Percentiles rank a stretch among this genome's conserved stretches.
Conservation (phyloP, 2,113 vertebrate species). For the Ursus arctos region DNA sequence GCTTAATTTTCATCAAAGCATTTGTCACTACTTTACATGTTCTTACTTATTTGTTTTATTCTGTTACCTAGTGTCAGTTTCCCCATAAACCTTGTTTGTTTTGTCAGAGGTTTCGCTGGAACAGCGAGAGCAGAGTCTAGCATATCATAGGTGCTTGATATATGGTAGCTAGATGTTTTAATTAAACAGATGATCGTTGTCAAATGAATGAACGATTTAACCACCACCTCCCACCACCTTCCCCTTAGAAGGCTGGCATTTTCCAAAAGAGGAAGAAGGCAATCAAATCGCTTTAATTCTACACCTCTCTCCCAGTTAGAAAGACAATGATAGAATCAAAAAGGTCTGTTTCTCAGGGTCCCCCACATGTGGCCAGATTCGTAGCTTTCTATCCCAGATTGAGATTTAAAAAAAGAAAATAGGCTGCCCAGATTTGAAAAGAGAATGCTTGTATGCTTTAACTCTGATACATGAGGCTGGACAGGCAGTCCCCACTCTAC, state of each 20-base stretch:
- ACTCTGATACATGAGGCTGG: background rate
- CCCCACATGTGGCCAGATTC: background rate
- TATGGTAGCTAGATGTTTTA: background rate
- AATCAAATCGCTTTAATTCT: background rate
- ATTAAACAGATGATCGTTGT: background rate
- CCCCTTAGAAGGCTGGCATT: background rate
- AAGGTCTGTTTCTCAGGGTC: background rate
- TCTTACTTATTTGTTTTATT: background rate
- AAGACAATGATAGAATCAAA: background rate
- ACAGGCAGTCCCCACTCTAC: background rate
- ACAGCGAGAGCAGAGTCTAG: background rate
- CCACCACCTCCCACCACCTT: background rate
- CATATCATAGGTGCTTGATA: background rate
- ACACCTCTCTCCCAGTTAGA: background rate
- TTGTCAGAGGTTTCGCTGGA: background rate
- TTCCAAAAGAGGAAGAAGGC: background rate
- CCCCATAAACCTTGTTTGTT: background rate
- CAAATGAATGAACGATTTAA: background rate
- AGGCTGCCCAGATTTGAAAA: background rate
- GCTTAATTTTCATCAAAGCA: background rate
- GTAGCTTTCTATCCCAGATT: background rate
- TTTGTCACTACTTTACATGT: background rate
- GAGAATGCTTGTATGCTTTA: background rate
- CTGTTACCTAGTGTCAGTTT: background rate
- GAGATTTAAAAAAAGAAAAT: background rate